Conservation (phyloP, 2,797 vertebrate genomes). For the Typhlichthys subterraneus region DNA sequence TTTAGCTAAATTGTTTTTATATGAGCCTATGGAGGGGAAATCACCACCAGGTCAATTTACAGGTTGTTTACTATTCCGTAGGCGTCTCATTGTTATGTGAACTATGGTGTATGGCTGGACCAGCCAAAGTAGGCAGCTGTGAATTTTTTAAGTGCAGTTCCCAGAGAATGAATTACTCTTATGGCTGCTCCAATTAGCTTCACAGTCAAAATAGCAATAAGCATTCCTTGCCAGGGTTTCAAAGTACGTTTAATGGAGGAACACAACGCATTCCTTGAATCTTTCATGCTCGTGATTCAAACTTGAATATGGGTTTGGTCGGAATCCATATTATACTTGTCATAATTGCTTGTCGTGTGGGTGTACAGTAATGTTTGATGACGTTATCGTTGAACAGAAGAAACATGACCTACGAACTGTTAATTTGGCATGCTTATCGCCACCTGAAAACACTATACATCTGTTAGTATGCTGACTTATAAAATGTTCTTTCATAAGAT, state of each 20-base stretch:
- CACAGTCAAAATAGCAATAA: conserved; percentile 53
- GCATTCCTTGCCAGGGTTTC: conserved; percentile 46
- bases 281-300: conserved; percentile 38
- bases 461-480: too few relatives aligned
- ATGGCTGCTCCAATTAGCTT: conserved; percentile 58
- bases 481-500: too few relatives aligned
- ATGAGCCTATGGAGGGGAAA: conserved; percentile 45
- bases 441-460: too few relatives aligned
- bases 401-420: not conserved
- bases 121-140: conserved; percentile 60
- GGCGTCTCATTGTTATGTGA: conserved; percentile 41
- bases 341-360: conserved; percentile 1
- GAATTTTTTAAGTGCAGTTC: conserved; percentile 60
- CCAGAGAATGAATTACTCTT: conserved; percentile 34
- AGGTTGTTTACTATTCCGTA: conserved; percentile 41
- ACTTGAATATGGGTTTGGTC: conserved; percentile 21
- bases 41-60: conserved; percentile 35
- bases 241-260: conserved; percentile 36
- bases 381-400: not conserved
- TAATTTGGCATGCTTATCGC: too few relatives aligned
- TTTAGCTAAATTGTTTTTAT: conserved; percentile 49
- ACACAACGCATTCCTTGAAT: conserved; percentile 46
- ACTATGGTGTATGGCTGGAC: conserved; percentile 29
- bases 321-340: conserved; percentile 1
- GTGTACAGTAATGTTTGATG: not conserved